Conservation (phyloP, 2,113 vertebrate genomes). For the Galemys pyrenaicus region DNA sequence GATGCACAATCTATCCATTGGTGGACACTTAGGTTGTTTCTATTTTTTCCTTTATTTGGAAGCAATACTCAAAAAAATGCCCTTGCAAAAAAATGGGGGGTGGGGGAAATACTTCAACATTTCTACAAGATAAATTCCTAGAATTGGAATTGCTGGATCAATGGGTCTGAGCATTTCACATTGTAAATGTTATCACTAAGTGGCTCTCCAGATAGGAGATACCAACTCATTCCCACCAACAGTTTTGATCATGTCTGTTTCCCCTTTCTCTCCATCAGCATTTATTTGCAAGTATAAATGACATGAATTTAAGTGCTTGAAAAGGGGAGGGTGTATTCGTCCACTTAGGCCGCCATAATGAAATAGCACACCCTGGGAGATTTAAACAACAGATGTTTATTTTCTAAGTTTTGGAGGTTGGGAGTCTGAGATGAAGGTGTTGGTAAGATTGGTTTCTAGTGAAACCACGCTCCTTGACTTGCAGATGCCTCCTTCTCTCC, state of each 20-base stretch:
- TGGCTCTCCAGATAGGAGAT: background rate
- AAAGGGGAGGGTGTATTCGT: background rate
- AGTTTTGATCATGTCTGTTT: background rate
- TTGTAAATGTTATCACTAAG: background rate
- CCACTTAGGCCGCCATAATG: background rate
- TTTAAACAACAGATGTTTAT: background rate
- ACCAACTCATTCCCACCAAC: background rate
- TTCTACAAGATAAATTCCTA: constrained; percentile 34
- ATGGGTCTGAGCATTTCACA: constrained; percentile 13
- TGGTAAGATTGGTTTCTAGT: background rate
- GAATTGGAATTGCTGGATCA: constrained; percentile 37
- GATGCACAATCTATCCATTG: background rate
- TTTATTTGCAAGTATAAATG: constrained; percentile 8
- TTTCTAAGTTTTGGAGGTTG: background rate
- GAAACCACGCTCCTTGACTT: background rate
- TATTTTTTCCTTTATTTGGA: constrained; percentile 40
- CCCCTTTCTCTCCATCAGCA: background rate
- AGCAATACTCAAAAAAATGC: background rate
- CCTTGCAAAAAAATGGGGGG: background rate
- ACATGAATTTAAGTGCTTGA: constrained; percentile 26
- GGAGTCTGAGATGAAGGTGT: background rate
- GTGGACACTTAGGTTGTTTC: constrained; percentile 16
- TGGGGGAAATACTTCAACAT: background rate
- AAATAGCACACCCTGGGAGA: background rate
- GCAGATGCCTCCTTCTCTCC: background rate